These are phyloP conservation scores for Aselliscus stoliczkanus DNA, from an alignment of 2,797 vertebrate genomes.

Conservation along the genomic window DNA sequence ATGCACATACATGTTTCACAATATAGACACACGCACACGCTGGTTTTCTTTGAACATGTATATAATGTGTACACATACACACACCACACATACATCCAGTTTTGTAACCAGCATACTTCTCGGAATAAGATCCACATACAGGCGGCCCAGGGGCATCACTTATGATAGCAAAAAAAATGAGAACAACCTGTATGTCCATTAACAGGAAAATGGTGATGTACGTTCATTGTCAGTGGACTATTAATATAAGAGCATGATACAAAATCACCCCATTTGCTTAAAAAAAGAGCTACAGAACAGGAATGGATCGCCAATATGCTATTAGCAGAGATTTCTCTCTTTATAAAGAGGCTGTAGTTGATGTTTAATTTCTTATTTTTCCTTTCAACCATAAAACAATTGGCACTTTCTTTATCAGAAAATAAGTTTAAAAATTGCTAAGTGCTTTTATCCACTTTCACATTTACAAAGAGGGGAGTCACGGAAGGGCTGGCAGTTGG, in stretches of 20 bases:
- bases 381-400: background rate
- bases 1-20: background rate
- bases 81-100: background rate
- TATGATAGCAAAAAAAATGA: background rate
- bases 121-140: background rate
- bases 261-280: background rate
- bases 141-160: background rate
- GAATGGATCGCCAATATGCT: fast-evolving
- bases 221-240: background rate
- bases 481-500: background rate
- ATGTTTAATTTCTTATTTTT: background rate
- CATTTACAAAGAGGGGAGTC: background rate
- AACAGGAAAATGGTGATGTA: background rate
- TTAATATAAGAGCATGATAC: background rate
- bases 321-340: background rate
- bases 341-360: background rate
- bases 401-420: background rate
- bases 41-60: background rate
- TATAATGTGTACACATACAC: too few relatives aligned
- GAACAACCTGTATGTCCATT: background rate
- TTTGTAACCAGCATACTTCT: background rate
- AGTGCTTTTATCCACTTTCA: background rate
- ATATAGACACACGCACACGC: background rate
- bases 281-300: background rate
- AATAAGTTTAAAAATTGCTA: background rate